Base-by-base conservation (phyloP, 1,140 invertebrate species). In the Apis cerana region DNA sequence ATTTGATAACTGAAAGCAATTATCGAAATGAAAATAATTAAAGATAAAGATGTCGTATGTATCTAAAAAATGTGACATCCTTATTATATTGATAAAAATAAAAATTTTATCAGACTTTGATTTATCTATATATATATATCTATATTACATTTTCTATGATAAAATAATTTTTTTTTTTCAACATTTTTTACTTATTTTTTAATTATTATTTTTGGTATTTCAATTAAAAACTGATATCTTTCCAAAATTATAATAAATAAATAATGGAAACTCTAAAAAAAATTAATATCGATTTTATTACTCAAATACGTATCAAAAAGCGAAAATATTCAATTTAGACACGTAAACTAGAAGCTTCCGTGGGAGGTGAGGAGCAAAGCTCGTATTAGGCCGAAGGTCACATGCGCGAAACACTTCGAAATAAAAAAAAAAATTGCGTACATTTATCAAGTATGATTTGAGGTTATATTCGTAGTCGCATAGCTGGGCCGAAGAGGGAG, bases 391-490 rank as follows among this genome's bases (percentile, higher is more conserved):
- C 33, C 54, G 59, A 81, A 87, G 82, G 74, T 87, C 62, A 50
- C 43, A 48, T 61, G 33, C 5, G 50, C 2, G 23, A 23, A 56
- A 62, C 54, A 33, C 11, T 23, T 19, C 15, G n/a, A 58, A 50
- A 59, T 50, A 33, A 21, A 23, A 62, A 23, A 62, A 74, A 52
- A 64, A 59, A 52, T 65, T 75, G 52, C 77, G 59, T 78, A 62
- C 61, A 13, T 58, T 48, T 43, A 23, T 58, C 65, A n/a, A 19
- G 19, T 52, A 67, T 76, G 71, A n/a, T 86, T 89, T 89, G 89
- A 90, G 89, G 89, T 90, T 90, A 90, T 89, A 83, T 75, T 80
- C 75, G 58, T 48, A 67, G 61, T 71, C 58, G 56, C 56, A 21
- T 58, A 58, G 21, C 33, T 54, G 48, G 33, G 27, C 62, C 19